Percentiles rank a stretch among this genome's conserved stretches.
These are phyloP conservation scores for Pogonophryne albipinna DNA, from an alignment of 2,797 vertebrate genomes.

Conservation along the genomic window DNA sequence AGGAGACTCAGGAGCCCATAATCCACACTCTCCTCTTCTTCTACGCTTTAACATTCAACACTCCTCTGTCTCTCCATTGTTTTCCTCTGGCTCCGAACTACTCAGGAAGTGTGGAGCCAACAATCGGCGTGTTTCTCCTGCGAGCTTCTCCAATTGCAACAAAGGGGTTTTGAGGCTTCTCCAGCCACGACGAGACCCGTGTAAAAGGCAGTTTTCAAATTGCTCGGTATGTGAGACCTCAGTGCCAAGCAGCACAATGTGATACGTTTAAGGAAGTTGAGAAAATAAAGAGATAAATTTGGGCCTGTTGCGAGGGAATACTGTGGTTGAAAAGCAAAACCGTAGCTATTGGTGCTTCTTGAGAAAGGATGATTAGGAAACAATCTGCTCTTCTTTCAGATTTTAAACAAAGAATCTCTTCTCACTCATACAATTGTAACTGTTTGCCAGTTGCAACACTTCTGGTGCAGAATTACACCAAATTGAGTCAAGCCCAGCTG, in stretches of 20 bases:
- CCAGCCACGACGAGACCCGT: slow-evolving; percentile 15
- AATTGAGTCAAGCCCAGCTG: slow-evolving; percentile 19
- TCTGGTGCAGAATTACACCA: slow-evolving; percentile 16
- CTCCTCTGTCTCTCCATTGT: slow-evolving; percentile 57
- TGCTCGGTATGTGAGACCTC: slow-evolving; percentile 53
- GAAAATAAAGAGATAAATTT: slow-evolving; percentile 71
- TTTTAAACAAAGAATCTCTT: slow-evolving; percentile 52
- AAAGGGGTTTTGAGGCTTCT: slow-evolving; percentile 55
- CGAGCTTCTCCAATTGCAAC: slow-evolving; percentile 62
- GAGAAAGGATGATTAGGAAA: slow-evolving; percentile 43
- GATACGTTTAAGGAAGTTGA: slow-evolving; percentile 57
- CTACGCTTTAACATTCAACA: slow-evolving; percentile 42
- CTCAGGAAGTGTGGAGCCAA: slow-evolving; percentile 34
- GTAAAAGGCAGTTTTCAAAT: slow-evolving; percentile 57
- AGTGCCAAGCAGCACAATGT: slow-evolving; percentile 54
- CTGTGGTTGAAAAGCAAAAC: slow-evolving; percentile 54
- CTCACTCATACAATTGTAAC: slow-evolving; percentile 23
- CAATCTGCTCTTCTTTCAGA: slow-evolving; percentile 31
- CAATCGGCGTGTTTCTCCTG: slow-evolving; percentile 24
- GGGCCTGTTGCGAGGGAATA: slow-evolving; percentile 39
- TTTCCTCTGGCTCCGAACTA: slow-evolving; percentile 43
- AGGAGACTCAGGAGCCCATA: slow-evolving; percentile 68
- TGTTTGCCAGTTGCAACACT: slow-evolving; percentile 51
- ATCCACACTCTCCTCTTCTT: slow-evolving; percentile 50
- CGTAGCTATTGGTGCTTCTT: slow-evolving; percentile 28